Base-by-base conservation (phyloP, 2,888 invertebrate species). In the Lamellibrachia columna region DNA sequence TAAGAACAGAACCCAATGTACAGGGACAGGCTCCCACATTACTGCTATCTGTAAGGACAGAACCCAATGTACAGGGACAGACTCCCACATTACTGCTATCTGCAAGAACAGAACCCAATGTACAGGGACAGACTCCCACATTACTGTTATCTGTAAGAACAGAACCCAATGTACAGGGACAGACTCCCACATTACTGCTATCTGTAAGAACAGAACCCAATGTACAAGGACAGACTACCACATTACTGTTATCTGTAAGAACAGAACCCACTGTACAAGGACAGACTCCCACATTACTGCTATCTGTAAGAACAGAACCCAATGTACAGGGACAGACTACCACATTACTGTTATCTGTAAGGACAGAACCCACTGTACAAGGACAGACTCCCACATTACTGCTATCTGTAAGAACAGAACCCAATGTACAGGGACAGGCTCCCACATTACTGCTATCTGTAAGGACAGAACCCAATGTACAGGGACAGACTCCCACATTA, bases 361-460 rank as follows among this genome's bases (percentile, higher is more conserved):
- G 11, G 28, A 28, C 15, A 52, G 91, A 91, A 7, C 7, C 40
- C 40, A 40, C 0, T 40, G 40, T 40, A 40, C 40, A 40, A 1
- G 40, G 40, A 40, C 40, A 40, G 40, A 40, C 92, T 11, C 93
- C 91, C 1, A 75, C 93, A 60, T 60, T 91, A 75, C 92, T 90
- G 0, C 22, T 11, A n/a, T 92, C 92, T 91, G 40, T 52, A 6
- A 7, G 11, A 40, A 28, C 15, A 52, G 91, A 91, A 7, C 7
- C 1, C 40, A 40, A 0, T 40, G 40, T 40, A 40, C 40, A 40
- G 0, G 40, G 40, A 40, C 40, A 40, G 1, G 1, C 92, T 11
- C 93, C 91, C 8, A 75, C 93, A 60, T 60, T 91, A 75, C 92
- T 90, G 0, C 22, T 11, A n/a, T 92, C 92, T 91, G 91, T 52